Evolutionary conservation across 2,888 invertebrate genomes (phyloP).

Genomic region (Taenaris catops): DNA sequence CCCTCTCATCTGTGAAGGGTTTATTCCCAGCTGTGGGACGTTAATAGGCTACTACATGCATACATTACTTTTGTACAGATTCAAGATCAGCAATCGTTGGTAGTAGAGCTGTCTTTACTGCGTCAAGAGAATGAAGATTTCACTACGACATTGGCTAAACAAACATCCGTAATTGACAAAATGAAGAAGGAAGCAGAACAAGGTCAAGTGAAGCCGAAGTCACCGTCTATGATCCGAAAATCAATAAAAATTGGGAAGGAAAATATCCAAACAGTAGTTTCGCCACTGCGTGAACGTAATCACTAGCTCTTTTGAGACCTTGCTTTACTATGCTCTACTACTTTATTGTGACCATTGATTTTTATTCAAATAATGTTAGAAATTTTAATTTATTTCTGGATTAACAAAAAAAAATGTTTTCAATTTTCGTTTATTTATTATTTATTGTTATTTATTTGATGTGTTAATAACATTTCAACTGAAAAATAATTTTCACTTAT

Average conservation of each 20-base stretch:
- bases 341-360: background rate
- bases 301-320: too few relatives aligned
- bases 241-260: constrained; percentile 64
- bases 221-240: constrained; percentile 58
- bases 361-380: constrained; percentile 3
- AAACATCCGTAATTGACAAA: constrained; percentile 64
- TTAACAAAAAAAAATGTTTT: constrained; percentile 14
- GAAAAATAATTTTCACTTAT: too few relatives aligned
- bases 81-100: constrained; percentile 69
- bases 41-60: too few relatives aligned
- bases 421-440: constrained; percentile 17
- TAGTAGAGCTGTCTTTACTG: constrained; percentile 63
- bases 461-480: constrained; percentile 11
- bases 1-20: too few relatives aligned
- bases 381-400: constrained; percentile 7
- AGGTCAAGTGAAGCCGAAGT: constrained; percentile 51
- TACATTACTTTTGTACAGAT: constrained; percentile 36
- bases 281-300: constrained; percentile 68
- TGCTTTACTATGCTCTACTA: background rate
- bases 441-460: constrained; percentile 5
- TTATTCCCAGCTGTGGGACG: too few relatives aligned
- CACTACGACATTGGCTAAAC: constrained; percentile 61
- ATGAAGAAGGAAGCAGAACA: constrained; percentile 62
- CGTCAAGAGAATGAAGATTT: constrained; percentile 72
- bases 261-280: constrained; percentile 55